A percentile compares a stretch with the other conserved stretches of the same genome.
phyloP scores from a whole-genome alignment of 2,888 invertebrate genomes.

The Latheticus oryzae region DNA sequence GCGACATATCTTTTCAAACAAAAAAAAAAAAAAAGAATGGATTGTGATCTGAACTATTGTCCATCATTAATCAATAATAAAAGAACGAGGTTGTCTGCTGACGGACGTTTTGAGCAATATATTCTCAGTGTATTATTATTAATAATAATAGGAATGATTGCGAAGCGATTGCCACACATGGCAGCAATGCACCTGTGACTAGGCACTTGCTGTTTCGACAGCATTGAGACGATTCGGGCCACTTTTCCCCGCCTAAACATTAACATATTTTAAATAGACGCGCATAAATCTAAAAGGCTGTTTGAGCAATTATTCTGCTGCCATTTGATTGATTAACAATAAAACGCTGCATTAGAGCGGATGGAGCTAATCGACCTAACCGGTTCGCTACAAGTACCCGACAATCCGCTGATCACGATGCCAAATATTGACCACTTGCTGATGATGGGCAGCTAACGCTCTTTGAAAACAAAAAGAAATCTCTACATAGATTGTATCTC shows the following conservation, averaged over 20 bases:
- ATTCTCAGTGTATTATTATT: conserved; percentile 36
- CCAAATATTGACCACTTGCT: conserved; percentile 17
- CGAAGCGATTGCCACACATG: conserved; percentile 38
- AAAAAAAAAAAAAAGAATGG: conserved; percentile 31
- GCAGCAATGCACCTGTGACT: conserved; percentile 20
- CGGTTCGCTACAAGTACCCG: conserved; percentile 34
- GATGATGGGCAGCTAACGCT: conserved; percentile 2
- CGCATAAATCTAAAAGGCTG: conserved; percentile 37
- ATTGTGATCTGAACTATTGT: conserved; percentile 30
- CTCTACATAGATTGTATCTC: conserved; percentile 13
- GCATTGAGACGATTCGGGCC: conserved; percentile 28
- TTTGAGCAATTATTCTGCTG: conserved; percentile 41
- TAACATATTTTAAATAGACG: conserved; percentile 37
- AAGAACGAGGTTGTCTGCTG: conserved; percentile 33
- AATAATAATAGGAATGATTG: conserved; percentile 40
- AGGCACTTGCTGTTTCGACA: conserved; percentile 24
- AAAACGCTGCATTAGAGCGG: conserved; percentile 42
- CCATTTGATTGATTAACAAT: conserved; percentile 43
- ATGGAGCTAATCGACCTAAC: conserved; percentile 38
- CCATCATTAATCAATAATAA: conserved; percentile 41
- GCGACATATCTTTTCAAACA: too few species aligned
- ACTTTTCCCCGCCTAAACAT: conserved; percentile 31
- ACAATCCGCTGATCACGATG: conserved; percentile 23
- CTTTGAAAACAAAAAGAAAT: too few species aligned
- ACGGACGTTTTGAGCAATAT: conserved; percentile 41